Percentiles rank a stretch among this genome's conserved stretches.
Conservation (phyloP, 2,113 vertebrate species). For the Epinephelus moara region DNA sequence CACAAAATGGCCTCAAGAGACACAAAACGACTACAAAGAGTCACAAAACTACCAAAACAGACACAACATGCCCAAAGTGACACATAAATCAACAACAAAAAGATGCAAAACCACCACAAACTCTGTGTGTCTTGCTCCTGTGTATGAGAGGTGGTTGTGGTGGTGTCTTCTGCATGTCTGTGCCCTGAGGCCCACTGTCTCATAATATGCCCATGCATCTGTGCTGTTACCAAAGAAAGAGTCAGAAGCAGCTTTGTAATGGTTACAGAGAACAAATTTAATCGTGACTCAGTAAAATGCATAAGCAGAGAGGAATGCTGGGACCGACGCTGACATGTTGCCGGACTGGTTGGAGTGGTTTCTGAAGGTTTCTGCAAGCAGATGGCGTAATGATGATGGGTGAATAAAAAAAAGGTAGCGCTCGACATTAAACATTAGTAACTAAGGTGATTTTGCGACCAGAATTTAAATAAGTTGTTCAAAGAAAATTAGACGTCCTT, state of each 20-base stretch:
- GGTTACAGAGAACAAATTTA: neutral
- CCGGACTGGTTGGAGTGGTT: slow-evolving; percentile 50
- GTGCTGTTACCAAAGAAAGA: neutral
- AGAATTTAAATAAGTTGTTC: neutral
- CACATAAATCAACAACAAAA: no score
- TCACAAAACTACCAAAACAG: no score
- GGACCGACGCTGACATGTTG: neutral
- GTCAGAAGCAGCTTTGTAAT: slow-evolving; percentile 11
- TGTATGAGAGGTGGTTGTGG: no score
- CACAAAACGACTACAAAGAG: no score
- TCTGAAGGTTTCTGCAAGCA: slow-evolving; percentile 16
- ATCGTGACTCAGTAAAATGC: slow-evolving; percentile 12
- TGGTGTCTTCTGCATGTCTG: no score
- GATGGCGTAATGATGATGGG: neutral
- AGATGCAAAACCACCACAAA: no score
- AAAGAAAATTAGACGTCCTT: neutral
- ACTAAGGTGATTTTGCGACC: neutral
- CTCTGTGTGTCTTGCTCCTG: no score
- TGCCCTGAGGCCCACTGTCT: no score
- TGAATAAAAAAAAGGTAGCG: neutral
- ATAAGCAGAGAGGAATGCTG: neutral
- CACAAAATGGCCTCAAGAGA: no score
- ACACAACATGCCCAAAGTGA: no score
- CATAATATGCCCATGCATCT: neutral
- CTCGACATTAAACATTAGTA: neutral